Evolutionary conservation across 2,888 invertebrate species (phyloP), one percentile per base, ranked within the genome.

Genomic region (Troides oblongomaculatus): DNA sequence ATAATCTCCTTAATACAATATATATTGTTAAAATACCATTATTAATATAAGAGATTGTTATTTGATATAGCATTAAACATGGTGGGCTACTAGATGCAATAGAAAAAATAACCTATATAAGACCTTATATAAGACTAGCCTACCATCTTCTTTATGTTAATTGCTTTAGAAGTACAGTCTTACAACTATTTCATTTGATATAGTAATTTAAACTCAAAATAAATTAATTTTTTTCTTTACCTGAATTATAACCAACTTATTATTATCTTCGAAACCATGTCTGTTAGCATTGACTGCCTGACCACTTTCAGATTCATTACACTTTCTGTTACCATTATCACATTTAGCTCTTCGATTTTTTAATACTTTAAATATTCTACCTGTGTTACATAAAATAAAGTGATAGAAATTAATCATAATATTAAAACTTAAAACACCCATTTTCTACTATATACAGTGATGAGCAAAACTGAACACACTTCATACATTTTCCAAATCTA

Each of bases 301-400:
- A 67, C 72, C 23, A 62, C 65, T 75, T 68, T 73, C 72, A 64
- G 69, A 72, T 46, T 77, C 74, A 70, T 74, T 79, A 73, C 78
- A 83, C 62, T 78, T 80, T 53, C 73, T 77, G 73, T 64, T 74
- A 30, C 79, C 81, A 71, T 73, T 74, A 68, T 78, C 77, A 73
- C 73, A 81, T 77, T 85, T 90, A 46, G 77, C 68, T 75, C 87
- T 92, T 36, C 83, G 84, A 53, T 80, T 79, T 77, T 87, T 90
- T 68, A 92, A 75, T 7, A 85, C 92, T 77, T 85, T 89, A 71
- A 92, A 92, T 78, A 92, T 88, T 78, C 83, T 84, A 10, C 92
- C 92, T 92, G 73, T 59, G 81, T 79, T 66, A 72, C 43, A 69
- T 25, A 39, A 64, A 57, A 62, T 14, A 46, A 46, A 46, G 46